Conservation (phyloP, 23 tunicate genomes). For the Trididemnum clinides region DNA sequence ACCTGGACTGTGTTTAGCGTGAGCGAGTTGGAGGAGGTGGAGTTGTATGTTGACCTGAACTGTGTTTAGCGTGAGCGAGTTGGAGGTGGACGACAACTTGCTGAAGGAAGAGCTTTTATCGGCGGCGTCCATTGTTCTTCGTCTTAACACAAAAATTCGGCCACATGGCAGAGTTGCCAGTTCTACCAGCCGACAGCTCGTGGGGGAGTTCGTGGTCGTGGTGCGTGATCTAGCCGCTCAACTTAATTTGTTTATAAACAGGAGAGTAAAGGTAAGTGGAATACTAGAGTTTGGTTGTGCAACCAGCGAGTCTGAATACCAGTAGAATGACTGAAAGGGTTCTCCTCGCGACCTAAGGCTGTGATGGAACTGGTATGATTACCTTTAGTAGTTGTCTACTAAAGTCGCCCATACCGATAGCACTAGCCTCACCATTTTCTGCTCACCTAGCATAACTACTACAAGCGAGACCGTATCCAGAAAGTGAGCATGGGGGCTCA, state of each 20-base stretch:
- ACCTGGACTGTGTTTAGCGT: neutral
- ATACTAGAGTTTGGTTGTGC: too few species aligned
- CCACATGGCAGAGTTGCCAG: conserved; percentile 66
- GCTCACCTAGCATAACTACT: too few species aligned
- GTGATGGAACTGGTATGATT: too few species aligned
- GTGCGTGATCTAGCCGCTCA: conserved; percentile 55
- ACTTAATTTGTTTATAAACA: conserved; percentile 30
- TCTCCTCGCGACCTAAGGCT: too few species aligned
- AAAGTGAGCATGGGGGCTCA: too few species aligned
- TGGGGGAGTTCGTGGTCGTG: conserved; percentile 45
- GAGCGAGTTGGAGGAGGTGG: neutral
- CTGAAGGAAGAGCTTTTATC: conserved; percentile 60
- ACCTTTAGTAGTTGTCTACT: too few species aligned
- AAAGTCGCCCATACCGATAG: too few species aligned
- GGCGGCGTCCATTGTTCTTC: conserved; percentile 48
- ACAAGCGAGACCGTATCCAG: too few species aligned
- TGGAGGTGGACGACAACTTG: neutral
- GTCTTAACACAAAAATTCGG: conserved; percentile 64
- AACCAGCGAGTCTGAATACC: too few species aligned
- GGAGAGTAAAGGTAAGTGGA: conserved; percentile 54
- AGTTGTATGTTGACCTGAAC: neutral
- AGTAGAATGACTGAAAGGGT: too few species aligned
- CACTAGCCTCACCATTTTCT: too few species aligned
- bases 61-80: neutral
- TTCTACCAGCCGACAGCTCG: conserved; percentile 43